Conservation (phyloP, 2,797 vertebrate genomes). For the Ataeniobius toweri region DNA sequence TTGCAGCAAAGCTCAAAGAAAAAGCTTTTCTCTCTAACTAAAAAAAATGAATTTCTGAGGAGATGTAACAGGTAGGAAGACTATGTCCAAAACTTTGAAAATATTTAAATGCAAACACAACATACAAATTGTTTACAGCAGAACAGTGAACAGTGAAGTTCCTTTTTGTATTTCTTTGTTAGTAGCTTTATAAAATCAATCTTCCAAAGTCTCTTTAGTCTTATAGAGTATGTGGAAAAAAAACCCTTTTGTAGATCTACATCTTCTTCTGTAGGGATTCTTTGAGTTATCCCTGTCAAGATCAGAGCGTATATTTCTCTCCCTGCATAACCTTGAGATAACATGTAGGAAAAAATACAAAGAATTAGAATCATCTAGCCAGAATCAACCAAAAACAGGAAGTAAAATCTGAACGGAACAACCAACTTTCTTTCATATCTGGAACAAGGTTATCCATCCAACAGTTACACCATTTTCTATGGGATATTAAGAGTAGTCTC, state of each 20-base stretch:
- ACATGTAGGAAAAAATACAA: conserved; percentile 15
- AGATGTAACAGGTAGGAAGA: conserved; percentile 42
- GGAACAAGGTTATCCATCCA: not conserved
- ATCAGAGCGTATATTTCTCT: conserved; percentile 9
- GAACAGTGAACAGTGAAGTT: conserved; percentile 14
- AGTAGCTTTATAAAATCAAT: conserved; percentile 17
- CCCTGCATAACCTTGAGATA: conserved; percentile 17
- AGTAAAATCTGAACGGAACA: not conserved
- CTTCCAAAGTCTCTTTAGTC: conserved; percentile 39
- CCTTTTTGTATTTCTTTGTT: conserved; percentile 15
- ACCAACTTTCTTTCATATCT: conserved; percentile 6
- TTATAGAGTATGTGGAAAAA: not conserved
- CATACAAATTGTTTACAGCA: not conserved
- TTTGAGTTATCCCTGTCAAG: conserved; percentile 33
- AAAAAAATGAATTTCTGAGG: conserved; percentile 25
- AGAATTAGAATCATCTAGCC: conserved; percentile 19
- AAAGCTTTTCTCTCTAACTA: conserved; percentile 28
- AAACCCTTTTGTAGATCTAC: conserved; percentile 23
- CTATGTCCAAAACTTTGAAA: conserved; percentile 39
- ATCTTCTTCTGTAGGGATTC: conserved; percentile 24
- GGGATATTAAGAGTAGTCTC: not conserved
- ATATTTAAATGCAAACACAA: conserved; percentile 5
- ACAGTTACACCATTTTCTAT: not conserved
- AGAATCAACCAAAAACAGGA: not conserved
- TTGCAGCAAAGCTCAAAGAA: conserved; percentile 40